Percentiles rank a stretch among this genome's conserved stretches.
Evolutionary conservation across 2,888 invertebrate genomes (phyloP).

Genomic region (Thera britannica): DNA sequence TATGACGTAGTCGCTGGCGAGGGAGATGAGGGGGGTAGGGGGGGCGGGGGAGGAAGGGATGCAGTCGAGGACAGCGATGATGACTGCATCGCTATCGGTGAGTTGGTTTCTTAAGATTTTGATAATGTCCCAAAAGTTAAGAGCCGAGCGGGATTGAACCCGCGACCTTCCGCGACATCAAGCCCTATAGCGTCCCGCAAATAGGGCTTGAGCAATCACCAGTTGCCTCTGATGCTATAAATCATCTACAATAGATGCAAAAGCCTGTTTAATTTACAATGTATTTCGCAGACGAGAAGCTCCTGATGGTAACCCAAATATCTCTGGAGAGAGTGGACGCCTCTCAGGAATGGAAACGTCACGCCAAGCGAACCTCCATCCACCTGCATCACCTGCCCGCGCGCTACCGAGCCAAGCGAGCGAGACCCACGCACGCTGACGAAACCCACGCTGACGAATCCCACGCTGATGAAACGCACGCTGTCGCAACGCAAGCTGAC

Average conservation of each 20-base stretch:
- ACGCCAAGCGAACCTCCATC: conserved; percentile 1
- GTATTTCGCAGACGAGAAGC: conserved; percentile 26
- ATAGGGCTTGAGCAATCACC: too few species aligned
- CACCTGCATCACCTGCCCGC: not conserved
- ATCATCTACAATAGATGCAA: too few species aligned
- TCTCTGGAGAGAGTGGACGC: not conserved
- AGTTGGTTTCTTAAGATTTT: not conserved
- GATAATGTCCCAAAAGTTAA: too few species aligned
- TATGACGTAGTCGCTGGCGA: not conserved
- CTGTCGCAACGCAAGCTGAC: too few species aligned
- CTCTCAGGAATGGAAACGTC: not conserved
- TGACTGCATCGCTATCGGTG: conserved; percentile 7
- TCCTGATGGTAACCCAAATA: conserved; percentile 17
- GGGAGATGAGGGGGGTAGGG: too few species aligned
- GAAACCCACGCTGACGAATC: too few species aligned
- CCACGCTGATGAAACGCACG: too few species aligned
- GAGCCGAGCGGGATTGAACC: too few species aligned
- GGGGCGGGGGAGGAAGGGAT: too few species aligned
- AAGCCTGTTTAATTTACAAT: not conserved
- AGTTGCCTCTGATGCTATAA: too few species aligned
- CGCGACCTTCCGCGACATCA: too few species aligned
- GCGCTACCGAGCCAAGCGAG: not conserved
- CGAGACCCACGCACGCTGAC: not conserved
- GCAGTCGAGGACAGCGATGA: not conserved
- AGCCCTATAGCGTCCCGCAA: too few species aligned